phyloP scores from a whole-genome alignment of 2,888 invertebrate species.

The Lithosia quadra region DNA sequence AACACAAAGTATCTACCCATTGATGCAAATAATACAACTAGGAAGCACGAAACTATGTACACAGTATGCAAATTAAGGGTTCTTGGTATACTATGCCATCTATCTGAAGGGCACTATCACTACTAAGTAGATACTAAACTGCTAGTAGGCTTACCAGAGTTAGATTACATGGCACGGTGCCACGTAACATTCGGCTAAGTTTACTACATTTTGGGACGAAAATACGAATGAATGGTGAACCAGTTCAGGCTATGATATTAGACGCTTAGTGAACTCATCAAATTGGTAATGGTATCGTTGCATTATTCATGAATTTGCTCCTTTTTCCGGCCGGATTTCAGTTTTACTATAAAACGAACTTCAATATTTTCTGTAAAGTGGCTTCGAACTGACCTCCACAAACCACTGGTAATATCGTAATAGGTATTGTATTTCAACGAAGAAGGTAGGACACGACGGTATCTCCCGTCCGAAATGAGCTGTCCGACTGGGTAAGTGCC shows the following conservation, averaged over 20 bases:
- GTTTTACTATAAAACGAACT: no score
- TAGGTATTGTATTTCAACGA: no score
- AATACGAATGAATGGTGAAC: slow-evolving; percentile 1
- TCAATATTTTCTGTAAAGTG: no score
- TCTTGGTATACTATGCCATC: no score
- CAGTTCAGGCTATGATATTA: background rate
- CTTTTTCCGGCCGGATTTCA: background rate
- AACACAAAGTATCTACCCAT: background rate
- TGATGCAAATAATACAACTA: background rate
- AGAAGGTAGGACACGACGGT: no score
- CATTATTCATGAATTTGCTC: background rate
- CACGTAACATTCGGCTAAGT: background rate
- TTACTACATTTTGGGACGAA: slow-evolving; percentile 1
- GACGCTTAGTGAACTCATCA: slow-evolving; percentile 1
- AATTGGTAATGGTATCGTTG: background rate
- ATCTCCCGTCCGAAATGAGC: no score
- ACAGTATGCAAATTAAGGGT: no score
- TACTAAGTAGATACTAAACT: background rate
- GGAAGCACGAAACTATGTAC: background rate
- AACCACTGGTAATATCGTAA: no score
- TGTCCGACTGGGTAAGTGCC: no score
- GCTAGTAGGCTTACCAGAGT: background rate
- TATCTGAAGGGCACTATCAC: slow-evolving; percentile 1
- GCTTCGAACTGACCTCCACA: no score
- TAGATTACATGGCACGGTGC: background rate